These are phyloP conservation scores for Parazoanthus atlanticus DNA, from an alignment of 92 coral and sea anemone genomes.

Conservation along the genomic window DNA sequence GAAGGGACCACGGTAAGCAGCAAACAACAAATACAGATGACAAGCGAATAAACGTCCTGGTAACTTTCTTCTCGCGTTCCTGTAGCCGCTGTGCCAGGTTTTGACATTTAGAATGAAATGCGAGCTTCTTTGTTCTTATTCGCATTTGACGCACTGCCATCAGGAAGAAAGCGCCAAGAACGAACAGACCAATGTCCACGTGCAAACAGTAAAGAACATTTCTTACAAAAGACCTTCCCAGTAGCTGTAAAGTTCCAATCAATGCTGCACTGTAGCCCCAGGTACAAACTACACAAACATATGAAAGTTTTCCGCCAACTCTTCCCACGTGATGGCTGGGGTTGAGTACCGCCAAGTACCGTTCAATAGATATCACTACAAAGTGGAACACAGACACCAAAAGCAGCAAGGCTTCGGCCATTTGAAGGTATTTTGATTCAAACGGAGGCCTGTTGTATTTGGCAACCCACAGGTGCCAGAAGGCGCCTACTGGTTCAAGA, in stretches of 20 bases:
- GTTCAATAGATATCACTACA: constrained; percentile 67
- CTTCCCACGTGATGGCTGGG: constrained; percentile 55
- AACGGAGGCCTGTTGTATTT: constrained; percentile 39
- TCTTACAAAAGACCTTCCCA: constrained; percentile 50
- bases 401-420: constrained; percentile 65
- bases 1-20: constrained; percentile 74
- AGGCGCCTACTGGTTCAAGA: constrained; percentile 70
- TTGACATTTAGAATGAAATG: constrained; percentile 40
- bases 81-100: constrained; percentile 36
- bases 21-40: constrained; percentile 62
- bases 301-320: constrained; percentile 50
- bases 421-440: constrained; percentile 57
- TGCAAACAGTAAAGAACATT: constrained; percentile 71
- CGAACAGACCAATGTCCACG: constrained; percentile 58
- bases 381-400: constrained; percentile 68
- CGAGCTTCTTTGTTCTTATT: constrained; percentile 54
- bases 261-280: constrained; percentile 59
- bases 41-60: constrained; percentile 59
- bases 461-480: constrained; percentile 49
- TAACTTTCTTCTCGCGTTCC: constrained; percentile 66
- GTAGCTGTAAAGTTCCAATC: constrained; percentile 44
- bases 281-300: constrained; percentile 36
- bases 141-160: constrained; percentile 56
- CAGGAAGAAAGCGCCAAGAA: constrained; percentile 53
- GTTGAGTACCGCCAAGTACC: constrained; percentile 58